Evolutionary conservation across 2,888 invertebrate genomes (phyloP).

Genomic region (Agrochola circellaris): DNA sequence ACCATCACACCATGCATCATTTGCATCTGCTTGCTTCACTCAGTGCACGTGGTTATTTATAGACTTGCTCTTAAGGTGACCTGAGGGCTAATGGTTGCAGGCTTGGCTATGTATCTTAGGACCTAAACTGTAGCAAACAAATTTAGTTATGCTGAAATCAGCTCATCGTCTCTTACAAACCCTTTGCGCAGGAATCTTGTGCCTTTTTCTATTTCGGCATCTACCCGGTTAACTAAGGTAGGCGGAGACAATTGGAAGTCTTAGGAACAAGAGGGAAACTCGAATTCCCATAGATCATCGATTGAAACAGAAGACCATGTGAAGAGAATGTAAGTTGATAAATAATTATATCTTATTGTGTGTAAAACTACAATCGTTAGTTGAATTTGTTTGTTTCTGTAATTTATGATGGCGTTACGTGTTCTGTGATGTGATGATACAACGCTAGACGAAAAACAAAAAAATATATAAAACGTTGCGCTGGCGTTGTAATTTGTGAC

Average conservation of each 20-base stretch:
- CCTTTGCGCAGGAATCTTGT: too few relatives aligned
- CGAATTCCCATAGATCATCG: neutral
- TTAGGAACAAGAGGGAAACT: neutral
- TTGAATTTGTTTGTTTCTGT: slow-evolving; percentile 42
- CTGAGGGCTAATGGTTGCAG: neutral
- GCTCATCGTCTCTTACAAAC: neutral
- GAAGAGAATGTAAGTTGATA: too few relatives aligned
- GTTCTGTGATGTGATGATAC: neutral
- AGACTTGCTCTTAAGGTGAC: slow-evolving; percentile 11
- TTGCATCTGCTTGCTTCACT: slow-evolving; percentile 46
- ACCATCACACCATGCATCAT: slow-evolving; percentile 41
- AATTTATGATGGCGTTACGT: slow-evolving; percentile 26
- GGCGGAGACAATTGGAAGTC: too few relatives aligned
- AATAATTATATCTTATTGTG: too few relatives aligned
- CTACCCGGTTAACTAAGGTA: too few relatives aligned
- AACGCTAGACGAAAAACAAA: slow-evolving; percentile 6
- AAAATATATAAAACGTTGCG: neutral
- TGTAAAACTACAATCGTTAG: neutral
- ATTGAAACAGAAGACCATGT: neutral
- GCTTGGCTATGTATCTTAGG: too few relatives aligned
- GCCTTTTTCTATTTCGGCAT: neutral
- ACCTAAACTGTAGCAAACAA: neutral
- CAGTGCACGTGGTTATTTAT: slow-evolving; percentile 30
- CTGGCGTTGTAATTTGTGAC: neutral
- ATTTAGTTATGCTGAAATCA: neutral